Base-by-base conservation (phyloP, 2,113 vertebrate genomes). In the Odobenus rosmarus region DNA sequence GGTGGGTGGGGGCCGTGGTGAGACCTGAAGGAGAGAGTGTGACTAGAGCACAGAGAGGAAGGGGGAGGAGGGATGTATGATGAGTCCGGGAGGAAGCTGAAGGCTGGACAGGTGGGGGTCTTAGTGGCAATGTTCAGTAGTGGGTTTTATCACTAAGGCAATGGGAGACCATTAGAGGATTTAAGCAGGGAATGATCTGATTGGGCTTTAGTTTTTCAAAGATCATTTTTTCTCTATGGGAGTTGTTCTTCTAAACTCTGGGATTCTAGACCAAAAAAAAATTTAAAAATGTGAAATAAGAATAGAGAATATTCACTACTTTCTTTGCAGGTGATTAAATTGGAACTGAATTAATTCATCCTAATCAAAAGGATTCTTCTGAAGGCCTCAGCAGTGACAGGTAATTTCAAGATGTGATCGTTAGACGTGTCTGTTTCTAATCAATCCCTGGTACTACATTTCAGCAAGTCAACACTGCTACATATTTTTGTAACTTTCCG, bases 351-450 rank as follows among this genome's bases (percentile, higher is more conserved):
- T 96, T 98, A 98, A 97, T 97, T 98, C 64, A 59, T 97, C 42
- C 96, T 97, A 97, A 98, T 96, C 97, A 97, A 97, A 97, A 93
- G 59, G 82, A 94, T 93, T 97, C 93, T 97, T 95, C 94, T 90
- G 88, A 69, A 96, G 93, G 84, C 85, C 79, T 96, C 61, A 85
- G 39, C 93, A 92, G 95, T 97, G 96, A 97, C 98, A 98, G 93
- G 95, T 97, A 96, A 98, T 98, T 98, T 97, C 72, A 95, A 97
- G 96, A 98, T 85, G 95, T 92, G 96, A 98, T 96, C 51, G 1
- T 95, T 97, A 81, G 49, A 95, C 1, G 39, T 96, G 85, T 97
- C 97, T 98, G 96, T 97, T 95, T 96, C 97, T 98, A 98, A 98
- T 96, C 97, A 96, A 79, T 97, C 86, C 74, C 16, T 71, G 64